Percentiles rank a stretch among this genome's conserved stretches.
Conservation (phyloP, 2,888 invertebrate species). For the Cerceris rybyensis region DNA sequence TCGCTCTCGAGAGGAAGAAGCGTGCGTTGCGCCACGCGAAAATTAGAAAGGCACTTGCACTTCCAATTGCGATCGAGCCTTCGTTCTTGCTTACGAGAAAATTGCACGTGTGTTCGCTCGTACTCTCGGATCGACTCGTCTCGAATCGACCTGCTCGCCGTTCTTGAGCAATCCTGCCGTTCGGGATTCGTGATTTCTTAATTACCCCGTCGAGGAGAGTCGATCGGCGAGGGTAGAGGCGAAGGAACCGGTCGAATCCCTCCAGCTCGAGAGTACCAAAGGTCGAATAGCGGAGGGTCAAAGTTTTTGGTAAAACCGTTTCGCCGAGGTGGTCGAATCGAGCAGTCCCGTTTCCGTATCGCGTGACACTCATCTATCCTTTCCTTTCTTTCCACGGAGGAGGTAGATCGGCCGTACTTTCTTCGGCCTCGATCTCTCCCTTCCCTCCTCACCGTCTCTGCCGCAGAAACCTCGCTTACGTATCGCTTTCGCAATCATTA, state of each 20-base stretch:
- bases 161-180: constrained; percentile 36
- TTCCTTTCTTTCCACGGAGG: neutral
- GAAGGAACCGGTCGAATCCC: neutral
- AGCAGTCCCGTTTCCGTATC: neutral
- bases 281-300: neutral
- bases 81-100: constrained; percentile 48
- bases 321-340: no score
- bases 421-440: constrained; percentile 53
- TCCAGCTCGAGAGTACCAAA: neutral
- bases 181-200: constrained; percentile 51
- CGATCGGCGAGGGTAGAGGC: constrained; percentile 15
- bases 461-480: constrained; percentile 45
- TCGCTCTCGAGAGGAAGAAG: constrained; percentile 42
- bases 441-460: neutral
- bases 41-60: constrained; percentile 68
- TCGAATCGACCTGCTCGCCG: neutral
- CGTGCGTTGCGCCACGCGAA: constrained; percentile 64
- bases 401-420: constrained; percentile 29
- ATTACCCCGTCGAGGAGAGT: constrained; percentile 46
- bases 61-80: constrained; percentile 64
- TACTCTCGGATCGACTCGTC: neutral
- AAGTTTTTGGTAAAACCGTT: no score
- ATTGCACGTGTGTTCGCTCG: constrained; percentile 20
- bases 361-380: neutral
- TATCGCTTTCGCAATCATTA: constrained; percentile 65